Conservation (phyloP, 2,797 vertebrate genomes). For the Gymnodraco acuticeps region DNA sequence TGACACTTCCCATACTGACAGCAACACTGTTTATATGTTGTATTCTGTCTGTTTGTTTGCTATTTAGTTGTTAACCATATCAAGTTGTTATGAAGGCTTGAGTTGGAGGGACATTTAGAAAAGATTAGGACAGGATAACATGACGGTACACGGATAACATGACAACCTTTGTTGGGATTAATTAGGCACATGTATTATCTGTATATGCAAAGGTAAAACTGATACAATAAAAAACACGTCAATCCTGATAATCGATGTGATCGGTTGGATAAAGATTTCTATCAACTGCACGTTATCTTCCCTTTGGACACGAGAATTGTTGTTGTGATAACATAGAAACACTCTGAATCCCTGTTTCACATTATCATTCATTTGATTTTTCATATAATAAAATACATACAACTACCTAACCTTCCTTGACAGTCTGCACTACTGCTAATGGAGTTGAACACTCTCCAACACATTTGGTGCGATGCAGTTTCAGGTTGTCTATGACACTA, state of each 20-base stretch:
- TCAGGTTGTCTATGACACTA: not conserved
- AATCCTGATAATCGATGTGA: not conserved
- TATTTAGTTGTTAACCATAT: constrained; percentile 1
- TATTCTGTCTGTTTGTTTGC: not conserved
- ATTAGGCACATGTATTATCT: not conserved
- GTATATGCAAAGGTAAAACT: not conserved
- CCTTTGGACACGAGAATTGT: constrained; percentile 7
- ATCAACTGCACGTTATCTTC: not conserved
- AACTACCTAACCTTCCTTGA: not conserved
- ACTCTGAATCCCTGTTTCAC: constrained; percentile 1
- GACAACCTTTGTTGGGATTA: not conserved
- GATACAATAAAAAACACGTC: not conserved
- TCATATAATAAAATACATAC: not conserved
- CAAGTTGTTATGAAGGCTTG: not conserved
- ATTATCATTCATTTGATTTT: not conserved
- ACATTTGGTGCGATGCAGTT: not conserved
- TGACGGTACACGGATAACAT: not conserved
- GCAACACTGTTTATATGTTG: not conserved
- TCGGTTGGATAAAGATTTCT: not conserved
- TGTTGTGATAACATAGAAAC: constrained; percentile 6
- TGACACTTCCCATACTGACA: not conserved
- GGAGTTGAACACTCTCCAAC: not conserved
- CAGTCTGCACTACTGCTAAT: not conserved
- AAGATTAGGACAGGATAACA: not conserved
- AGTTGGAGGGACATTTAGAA: not conserved